Evolutionary conservation across 2,113 vertebrate species (phyloP).

Genomic region (Paradoxurus hermaphroditus): DNA sequence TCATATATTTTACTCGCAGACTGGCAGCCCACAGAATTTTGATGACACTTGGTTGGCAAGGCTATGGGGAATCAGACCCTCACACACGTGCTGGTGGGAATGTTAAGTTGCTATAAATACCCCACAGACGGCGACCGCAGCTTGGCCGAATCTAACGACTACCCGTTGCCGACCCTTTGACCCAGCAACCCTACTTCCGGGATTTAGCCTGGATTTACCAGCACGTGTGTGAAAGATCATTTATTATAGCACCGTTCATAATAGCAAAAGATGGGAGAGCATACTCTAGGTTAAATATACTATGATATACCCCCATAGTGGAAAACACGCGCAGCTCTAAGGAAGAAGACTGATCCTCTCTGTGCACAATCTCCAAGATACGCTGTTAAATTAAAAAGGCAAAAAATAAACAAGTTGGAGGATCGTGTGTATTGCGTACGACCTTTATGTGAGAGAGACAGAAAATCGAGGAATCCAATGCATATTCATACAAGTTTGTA

Average conservation of each 20-base stretch:
- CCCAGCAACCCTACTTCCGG: neutral
- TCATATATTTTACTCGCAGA: neutral
- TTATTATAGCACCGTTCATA: neutral
- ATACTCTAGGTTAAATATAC: neutral
- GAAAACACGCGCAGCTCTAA: neutral
- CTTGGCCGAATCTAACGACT: neutral
- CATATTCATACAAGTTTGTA: neutral
- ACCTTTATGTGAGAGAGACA: neutral
- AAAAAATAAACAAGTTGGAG: neutral
- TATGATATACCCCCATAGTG: neutral
- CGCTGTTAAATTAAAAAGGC: neutral
- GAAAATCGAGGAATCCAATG: neutral
- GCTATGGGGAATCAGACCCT: neutral
- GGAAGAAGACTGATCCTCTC: neutral
- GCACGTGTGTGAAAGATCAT: neutral
- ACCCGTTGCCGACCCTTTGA: neutral
- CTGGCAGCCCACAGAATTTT: neutral
- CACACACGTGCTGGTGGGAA: neutral
- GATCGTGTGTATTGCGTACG: neutral
- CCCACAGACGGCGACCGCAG: neutral
- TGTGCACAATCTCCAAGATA: neutral
- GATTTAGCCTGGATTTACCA: neutral
- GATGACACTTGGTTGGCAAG: neutral
- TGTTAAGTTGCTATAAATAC: neutral
- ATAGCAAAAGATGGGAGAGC: neutral